These are phyloP conservation scores for Tetramorium simillimum DNA, from an alignment of 1,140 invertebrate species.

Conservation along the genomic window DNA sequence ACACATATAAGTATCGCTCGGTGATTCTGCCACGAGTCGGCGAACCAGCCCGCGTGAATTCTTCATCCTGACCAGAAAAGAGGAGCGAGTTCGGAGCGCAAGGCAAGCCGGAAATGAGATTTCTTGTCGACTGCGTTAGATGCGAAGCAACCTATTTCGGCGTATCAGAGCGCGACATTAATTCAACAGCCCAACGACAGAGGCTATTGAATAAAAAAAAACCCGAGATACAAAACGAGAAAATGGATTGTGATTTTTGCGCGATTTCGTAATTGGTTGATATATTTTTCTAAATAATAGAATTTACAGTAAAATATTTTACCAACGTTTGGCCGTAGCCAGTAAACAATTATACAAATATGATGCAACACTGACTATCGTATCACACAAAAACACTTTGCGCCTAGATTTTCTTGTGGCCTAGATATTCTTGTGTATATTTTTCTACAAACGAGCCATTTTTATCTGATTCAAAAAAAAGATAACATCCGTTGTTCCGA, in stretches of 20 bases:
- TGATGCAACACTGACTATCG: background rate
- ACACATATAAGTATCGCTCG: constrained; percentile 33
- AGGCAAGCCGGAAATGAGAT: constrained; percentile 67
- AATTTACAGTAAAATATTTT: background rate
- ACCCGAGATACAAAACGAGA: background rate
- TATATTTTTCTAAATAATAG: background rate
- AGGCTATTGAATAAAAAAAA: too few relatives aligned
- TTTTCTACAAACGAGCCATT: background rate
- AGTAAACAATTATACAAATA: background rate
- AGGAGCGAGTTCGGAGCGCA: background rate
- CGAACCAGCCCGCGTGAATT: constrained; percentile 24
- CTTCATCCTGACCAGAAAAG: constrained; percentile 20
- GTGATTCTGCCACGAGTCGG: background rate
- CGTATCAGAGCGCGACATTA: background rate
- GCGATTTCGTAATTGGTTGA: background rate
- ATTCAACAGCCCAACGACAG: background rate
- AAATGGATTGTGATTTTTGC: background rate
- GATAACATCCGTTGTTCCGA: background rate
- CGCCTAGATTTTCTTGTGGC: background rate
- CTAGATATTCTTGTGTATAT: background rate
- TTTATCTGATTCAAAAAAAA: background rate
- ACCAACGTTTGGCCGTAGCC: background rate
- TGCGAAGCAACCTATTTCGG: constrained; percentile 41
- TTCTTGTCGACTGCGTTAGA: constrained; percentile 30
- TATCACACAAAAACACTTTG: background rate